Percentiles rank a stretch among this genome's conserved stretches.
Evolutionary conservation across 2,888 invertebrate species (phyloP).

Genomic region (Halictus quadricinctus): DNA sequence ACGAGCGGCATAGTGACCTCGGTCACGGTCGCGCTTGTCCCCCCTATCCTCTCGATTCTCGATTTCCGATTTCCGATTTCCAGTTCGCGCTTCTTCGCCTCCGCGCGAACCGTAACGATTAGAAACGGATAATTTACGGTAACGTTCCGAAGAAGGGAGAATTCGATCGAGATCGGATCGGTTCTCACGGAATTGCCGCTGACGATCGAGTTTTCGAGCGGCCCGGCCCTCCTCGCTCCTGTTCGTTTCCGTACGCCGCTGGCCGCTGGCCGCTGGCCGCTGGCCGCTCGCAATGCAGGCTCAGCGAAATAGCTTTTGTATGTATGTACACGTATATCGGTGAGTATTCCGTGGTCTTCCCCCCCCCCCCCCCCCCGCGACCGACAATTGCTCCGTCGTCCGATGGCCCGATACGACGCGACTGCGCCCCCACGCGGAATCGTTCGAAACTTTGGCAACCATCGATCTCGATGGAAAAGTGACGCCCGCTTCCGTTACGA

Average conservation of each 20-base stretch:
- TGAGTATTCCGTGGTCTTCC: not conserved
- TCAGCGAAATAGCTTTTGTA: not conserved
- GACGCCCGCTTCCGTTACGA: not conserved
- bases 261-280: not conserved
- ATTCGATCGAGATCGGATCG: not conserved
- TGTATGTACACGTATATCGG: not conserved
- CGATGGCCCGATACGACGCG: no score
- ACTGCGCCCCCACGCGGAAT: not conserved
- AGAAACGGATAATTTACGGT: not conserved
- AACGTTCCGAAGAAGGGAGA: not conserved
- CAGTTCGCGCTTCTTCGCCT: not conserved
- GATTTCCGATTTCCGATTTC: not conserved
- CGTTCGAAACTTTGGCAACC: not conserved
- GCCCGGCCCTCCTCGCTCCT: not conserved
- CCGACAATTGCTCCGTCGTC: not conserved
- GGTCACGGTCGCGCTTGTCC: constrained; percentile 33
- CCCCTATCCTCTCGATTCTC: constrained; percentile 14
- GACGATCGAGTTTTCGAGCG: not conserved
- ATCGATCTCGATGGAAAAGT: not conserved
- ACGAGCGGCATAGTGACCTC: constrained; percentile 57
- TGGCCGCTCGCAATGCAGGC: not conserved
- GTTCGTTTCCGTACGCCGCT: not conserved
- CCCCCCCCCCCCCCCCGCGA: no score
- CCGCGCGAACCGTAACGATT: not conserved
- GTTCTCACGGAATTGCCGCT: not conserved